Evolutionary conservation across 2,113 vertebrate species (phyloP).

Genomic region (Sinocyclocheilus rhinocerous): DNA sequence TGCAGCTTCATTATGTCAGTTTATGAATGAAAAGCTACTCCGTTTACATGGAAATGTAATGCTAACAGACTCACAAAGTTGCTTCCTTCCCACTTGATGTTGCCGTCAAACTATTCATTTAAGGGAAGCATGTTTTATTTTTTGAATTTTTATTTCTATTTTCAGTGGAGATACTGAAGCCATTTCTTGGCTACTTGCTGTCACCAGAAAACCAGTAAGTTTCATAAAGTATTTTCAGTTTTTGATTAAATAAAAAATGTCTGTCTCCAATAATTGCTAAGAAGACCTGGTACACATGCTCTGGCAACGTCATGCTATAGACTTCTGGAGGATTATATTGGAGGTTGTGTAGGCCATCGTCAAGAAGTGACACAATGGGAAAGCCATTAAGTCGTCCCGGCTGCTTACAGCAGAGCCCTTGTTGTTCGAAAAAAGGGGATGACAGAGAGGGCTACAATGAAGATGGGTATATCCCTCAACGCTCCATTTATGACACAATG

Average conservation of each 20-base stretch:
- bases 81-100: not conserved
- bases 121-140: constrained; percentile 6
- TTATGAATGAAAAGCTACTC: not conserved
- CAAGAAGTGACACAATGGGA: constrained; percentile 80
- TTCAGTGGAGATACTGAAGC: not conserved
- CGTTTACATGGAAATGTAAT: not conserved
- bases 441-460: constrained; percentile 90
- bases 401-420: constrained; percentile 92
- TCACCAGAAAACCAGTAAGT: not conserved
- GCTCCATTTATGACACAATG: constrained; percentile 97
- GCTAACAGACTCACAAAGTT: constrained; percentile 29
- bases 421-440: constrained; percentile 87
- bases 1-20: not conserved
- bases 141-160: not conserved
- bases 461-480: constrained; percentile 93
- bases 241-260: not conserved
- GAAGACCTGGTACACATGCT: constrained; percentile 5
- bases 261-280: not conserved
- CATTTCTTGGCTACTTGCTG: not conserved
- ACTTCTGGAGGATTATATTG: not conserved
- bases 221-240: not conserved
- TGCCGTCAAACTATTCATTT: not conserved
- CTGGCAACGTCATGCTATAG: not conserved
- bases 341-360: not conserved
- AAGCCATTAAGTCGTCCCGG: constrained; percentile 97